phyloP scores from a whole-genome alignment of 2,888 invertebrate species.

The Nephrotoma flavescens region DNA sequence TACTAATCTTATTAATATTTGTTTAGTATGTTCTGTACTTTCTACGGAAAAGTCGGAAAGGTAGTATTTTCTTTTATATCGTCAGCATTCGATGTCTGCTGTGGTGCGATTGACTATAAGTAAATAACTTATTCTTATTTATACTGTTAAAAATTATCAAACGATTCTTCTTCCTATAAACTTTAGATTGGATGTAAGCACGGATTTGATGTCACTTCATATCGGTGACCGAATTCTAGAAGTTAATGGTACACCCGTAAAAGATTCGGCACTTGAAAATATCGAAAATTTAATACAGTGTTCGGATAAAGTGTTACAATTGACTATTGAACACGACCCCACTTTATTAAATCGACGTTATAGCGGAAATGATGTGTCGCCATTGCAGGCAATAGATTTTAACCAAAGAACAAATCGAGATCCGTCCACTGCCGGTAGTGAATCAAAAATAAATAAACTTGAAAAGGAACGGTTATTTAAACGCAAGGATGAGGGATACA shows the following conservation, averaged over 20 bases:
- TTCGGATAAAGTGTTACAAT: constrained; percentile 52
- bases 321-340: constrained; percentile 84
- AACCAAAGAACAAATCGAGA: constrained; percentile 8
- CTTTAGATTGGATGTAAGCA: constrained; percentile 63
- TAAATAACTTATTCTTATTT: neutral
- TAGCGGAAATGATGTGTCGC: constrained; percentile 36
- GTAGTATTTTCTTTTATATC: constrained; percentile 54
- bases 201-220: constrained; percentile 69
- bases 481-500: constrained; percentile 35
- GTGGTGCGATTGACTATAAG: constrained; percentile 33
- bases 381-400: constrained; percentile 21
- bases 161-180: neutral
- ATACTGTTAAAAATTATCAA: neutral
- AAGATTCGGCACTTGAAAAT: constrained; percentile 62
- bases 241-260: constrained; percentile 80
- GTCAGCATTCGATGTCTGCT: constrained; percentile 54
- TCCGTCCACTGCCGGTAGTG: constrained; percentile 25
- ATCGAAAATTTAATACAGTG: constrained; percentile 59
- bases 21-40: constrained; percentile 43
- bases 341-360: constrained; percentile 47
- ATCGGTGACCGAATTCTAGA: constrained; percentile 88
- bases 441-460: constrained; percentile 24
- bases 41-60: constrained; percentile 51
- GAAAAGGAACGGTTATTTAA: constrained; percentile 29
- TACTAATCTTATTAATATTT: neutral